A percentile compares a stretch with the other conserved stretches of the same genome.
Evolutionary conservation across 2,113 vertebrate species (phyloP).

Genomic region (Actenoides lindsayi): DNA sequence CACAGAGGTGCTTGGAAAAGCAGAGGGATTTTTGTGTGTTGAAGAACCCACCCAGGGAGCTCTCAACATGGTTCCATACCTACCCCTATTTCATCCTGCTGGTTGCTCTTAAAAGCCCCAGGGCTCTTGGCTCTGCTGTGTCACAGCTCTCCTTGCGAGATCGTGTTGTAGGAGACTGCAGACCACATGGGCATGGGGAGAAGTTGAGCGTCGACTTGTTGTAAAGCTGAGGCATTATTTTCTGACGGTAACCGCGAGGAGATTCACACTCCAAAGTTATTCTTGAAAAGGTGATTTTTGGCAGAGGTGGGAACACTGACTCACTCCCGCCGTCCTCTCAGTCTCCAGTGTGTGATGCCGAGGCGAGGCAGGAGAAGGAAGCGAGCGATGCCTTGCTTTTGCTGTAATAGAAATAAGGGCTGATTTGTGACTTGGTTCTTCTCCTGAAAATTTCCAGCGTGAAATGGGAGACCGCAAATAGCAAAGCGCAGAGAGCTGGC

Average conservation of each 20-base stretch:
- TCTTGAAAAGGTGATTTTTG: neutral
- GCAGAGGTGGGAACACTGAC: conserved; percentile 2
- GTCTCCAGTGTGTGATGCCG: neutral
- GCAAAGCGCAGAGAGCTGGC: neutral
- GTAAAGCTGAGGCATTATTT: neutral
- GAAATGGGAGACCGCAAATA: neutral
- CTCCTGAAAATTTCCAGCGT: neutral
- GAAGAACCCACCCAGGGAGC: neutral
- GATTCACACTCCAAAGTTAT: neutral
- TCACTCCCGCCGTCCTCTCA: neutral
- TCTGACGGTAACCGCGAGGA: neutral
- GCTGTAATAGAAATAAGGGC: neutral
- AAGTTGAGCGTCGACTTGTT: neutral
- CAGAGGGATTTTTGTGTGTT: neutral
- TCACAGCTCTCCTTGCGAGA: too few species aligned
- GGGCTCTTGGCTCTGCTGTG: too few species aligned
- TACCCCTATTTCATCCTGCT: too few species aligned
- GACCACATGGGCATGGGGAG: too few species aligned
- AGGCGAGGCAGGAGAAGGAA: neutral
- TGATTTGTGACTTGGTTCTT: neutral
- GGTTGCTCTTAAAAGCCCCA: too few species aligned
- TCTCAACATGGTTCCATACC: neutral
- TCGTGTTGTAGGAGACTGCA: too few species aligned
- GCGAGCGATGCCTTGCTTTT: neutral
- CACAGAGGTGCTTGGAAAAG: neutral